Conservation (phyloP, 2,113 vertebrate species). For the Percina caprodes region DNA sequence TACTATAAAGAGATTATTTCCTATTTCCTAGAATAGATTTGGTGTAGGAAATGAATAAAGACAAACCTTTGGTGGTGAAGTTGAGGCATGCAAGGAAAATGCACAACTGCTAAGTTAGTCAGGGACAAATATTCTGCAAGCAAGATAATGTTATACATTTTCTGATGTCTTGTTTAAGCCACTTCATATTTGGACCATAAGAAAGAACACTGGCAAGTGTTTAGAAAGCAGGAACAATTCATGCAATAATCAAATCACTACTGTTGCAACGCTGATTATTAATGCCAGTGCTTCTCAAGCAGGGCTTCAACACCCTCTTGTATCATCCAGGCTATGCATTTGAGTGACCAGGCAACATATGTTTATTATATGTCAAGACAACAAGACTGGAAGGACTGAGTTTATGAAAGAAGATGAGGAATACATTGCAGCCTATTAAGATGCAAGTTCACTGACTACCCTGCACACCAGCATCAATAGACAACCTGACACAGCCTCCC, state of each 20-base stretch:
- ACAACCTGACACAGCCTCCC: slow-evolving; percentile 39
- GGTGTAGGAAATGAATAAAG: not conserved
- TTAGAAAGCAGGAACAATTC: not conserved
- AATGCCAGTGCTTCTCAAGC: not conserved
- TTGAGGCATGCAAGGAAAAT: not conserved
- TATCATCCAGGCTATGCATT: not conserved
- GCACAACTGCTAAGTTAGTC: not conserved
- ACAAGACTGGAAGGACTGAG: not conserved
- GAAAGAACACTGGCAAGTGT: not conserved
- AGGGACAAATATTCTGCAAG: not conserved
- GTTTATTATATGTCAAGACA: not conserved
- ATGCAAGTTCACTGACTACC: slow-evolving; percentile 32
- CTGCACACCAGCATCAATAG: slow-evolving; percentile 1
- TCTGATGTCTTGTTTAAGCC: not conserved
- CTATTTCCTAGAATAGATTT: not conserved
- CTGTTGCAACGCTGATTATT: slow-evolving; percentile 6
- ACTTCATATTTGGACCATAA: not conserved
- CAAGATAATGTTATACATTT: not conserved
- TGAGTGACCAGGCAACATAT: not conserved
- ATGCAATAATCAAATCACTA: not conserved
- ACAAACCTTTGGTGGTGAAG: not conserved
- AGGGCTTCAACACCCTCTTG: slow-evolving; percentile 1
- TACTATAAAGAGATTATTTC: not conserved
- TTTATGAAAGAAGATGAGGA: not conserved
- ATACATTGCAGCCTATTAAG: slow-evolving; percentile 23